A percentile compares a stretch with the other conserved stretches of the same genome.
These are phyloP conservation scores for Ametastegia equiseti DNA, from an alignment of 2,888 invertebrate species.

Conservation along the genomic window DNA sequence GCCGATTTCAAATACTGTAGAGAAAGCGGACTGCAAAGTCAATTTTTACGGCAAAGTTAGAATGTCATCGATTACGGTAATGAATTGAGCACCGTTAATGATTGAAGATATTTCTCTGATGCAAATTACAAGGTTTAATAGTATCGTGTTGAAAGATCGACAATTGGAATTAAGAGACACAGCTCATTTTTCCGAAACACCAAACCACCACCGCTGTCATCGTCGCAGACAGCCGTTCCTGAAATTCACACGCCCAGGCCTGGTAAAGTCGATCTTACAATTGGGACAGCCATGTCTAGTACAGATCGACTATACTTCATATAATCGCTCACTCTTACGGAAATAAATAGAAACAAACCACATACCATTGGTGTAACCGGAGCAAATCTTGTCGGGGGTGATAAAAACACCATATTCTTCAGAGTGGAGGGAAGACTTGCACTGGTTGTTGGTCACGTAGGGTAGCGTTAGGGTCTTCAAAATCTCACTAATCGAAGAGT, in stretches of 20 bases:
- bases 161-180: conserved; percentile 53
- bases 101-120: no score
- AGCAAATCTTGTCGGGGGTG: conserved; percentile 57
- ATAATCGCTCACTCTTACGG: neutral
- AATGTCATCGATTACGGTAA: no score
- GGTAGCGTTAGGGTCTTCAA: conserved; percentile 68
- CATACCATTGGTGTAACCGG: conserved; percentile 73
- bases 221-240: conserved; percentile 76
- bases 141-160: no score
- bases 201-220: conserved; percentile 77
- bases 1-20: no score
- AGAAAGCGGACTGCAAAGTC: no score
- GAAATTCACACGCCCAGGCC: conserved; percentile 51
- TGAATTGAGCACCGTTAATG: no score
- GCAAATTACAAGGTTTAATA: no score
- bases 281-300: no score
- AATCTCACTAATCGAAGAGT: conserved; percentile 61
- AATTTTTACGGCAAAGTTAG: no score
- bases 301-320: no score
- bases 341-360: neutral
- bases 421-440: conserved; percentile 57
- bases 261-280: no score
- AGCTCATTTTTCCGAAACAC: no score
- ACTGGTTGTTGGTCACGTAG: conserved; percentile 62
- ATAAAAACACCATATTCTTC: conserved; percentile 62